Percentiles rank a stretch among this genome's conserved stretches.
These are phyloP conservation scores for Petrocephalus microphthalmus DNA, from an alignment of 2,113 vertebrate species.

Conservation along the genomic window DNA sequence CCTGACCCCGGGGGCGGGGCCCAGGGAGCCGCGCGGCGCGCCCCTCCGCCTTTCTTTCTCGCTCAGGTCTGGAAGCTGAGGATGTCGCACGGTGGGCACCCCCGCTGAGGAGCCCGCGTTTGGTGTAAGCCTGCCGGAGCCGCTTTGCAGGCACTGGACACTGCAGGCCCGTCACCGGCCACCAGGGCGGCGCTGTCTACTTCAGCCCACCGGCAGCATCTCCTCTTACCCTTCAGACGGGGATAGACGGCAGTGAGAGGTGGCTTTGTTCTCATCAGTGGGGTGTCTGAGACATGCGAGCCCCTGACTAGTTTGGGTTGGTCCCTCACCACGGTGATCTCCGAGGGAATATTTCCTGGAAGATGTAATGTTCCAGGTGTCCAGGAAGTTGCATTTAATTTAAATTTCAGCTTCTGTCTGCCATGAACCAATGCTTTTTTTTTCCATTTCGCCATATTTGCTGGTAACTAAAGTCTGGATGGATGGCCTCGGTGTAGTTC, in stretches of 20 bases:
- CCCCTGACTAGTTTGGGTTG: not conserved
- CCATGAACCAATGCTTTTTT: not conserved
- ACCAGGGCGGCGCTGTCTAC: not conserved
- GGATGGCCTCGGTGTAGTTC: not conserved
- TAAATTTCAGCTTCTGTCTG: not conserved
- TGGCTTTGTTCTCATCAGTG: not conserved
- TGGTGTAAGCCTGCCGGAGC: not conserved
- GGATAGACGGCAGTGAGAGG: not conserved
- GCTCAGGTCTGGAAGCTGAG: slow-evolving; percentile 14
- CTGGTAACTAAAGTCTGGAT: not conserved
- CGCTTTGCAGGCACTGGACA: not conserved
- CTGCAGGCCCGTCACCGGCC: not conserved
- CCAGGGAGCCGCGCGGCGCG: not conserved
- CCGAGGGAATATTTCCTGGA: not conserved
- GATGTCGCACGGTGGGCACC: slow-evolving; percentile 8
- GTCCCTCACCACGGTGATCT: too few species aligned
- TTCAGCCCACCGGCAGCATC: not conserved
- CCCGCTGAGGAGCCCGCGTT: slow-evolving; percentile 17
- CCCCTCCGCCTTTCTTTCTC: not conserved
- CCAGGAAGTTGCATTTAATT: not conserved
- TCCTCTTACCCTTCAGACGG: not conserved
- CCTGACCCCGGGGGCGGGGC: not conserved
- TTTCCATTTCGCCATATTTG: not conserved
- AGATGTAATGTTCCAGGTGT: not conserved
- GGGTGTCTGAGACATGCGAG: not conserved